Percentiles rank a stretch among this genome's conserved stretches.
Conservation (phyloP, 2,113 vertebrate species). For the Turdus rufiventris region DNA sequence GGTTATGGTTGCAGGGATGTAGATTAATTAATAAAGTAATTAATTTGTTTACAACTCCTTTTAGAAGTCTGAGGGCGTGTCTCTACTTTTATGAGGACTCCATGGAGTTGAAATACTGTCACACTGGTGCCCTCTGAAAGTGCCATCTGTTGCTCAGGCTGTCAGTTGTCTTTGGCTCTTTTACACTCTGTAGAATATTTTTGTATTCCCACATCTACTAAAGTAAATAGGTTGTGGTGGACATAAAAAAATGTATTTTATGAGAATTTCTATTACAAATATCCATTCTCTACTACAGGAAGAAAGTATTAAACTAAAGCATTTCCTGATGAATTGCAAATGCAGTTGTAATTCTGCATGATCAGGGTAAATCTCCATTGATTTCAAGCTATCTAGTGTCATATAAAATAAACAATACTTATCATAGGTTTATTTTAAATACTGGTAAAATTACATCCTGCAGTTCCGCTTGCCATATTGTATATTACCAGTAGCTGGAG, state of each 20-base stretch:
- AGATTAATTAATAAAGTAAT: not conserved
- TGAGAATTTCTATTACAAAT: not conserved
- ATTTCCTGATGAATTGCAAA: not conserved
- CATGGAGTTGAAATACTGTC: not conserved
- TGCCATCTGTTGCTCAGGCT: conserved; percentile 17
- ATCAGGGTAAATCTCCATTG: not conserved
- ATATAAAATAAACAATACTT: not conserved
- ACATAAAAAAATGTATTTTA: not conserved
- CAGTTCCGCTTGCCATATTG: not conserved
- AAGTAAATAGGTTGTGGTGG: not conserved
- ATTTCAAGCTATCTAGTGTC: not conserved
- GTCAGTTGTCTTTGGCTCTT: conserved; percentile 3
- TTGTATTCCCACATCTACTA: not conserved
- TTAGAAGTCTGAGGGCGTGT: not conserved
- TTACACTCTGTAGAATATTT: not conserved
- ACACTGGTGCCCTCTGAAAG: not conserved
- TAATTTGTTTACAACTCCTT: not conserved
- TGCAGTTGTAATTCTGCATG: not conserved
- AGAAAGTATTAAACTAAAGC: not conserved
- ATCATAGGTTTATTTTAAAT: not conserved
- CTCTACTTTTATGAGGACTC: not conserved
- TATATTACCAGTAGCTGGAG: not conserved
- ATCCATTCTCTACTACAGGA: not conserved
- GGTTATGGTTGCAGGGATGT: not conserved
- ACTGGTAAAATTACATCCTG: not conserved